These are phyloP conservation scores for Brenthis ino DNA, from an alignment of 2,888 invertebrate species.

Conservation along the genomic window DNA sequence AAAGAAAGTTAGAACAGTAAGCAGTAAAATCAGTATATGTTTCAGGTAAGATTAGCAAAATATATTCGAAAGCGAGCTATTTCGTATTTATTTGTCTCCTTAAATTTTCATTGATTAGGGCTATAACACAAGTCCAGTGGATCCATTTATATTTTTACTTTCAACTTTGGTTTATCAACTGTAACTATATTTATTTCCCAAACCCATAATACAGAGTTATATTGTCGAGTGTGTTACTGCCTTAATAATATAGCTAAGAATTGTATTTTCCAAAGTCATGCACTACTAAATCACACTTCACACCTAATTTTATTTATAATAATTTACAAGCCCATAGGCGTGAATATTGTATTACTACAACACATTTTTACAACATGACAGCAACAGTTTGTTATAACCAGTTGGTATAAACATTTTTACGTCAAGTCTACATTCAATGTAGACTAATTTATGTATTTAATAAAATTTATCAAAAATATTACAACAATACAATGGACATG, in stretches of 20 bases:
- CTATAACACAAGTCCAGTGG: too few species aligned
- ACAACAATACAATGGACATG: slow-evolving; percentile 19
- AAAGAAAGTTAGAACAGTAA: too few species aligned
- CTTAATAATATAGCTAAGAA: background rate
- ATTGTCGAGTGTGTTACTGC: background rate
- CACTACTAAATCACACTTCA: background rate
- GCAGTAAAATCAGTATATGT: too few species aligned
- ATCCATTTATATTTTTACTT: too few species aligned
- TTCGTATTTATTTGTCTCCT: too few species aligned
- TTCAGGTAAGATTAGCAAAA: too few species aligned
- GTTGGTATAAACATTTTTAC: background rate
- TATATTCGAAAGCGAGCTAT: too few species aligned
- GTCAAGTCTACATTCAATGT: slow-evolving; percentile 6
- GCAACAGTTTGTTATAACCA: background rate
- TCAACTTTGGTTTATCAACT: too few species aligned
- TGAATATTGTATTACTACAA: background rate
- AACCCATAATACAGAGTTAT: background rate
- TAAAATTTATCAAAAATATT: slow-evolving; percentile 28
- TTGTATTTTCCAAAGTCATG: background rate
- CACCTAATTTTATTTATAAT: slow-evolving; percentile 4
- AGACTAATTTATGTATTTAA: slow-evolving; percentile 5
- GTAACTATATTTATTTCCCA: too few species aligned
- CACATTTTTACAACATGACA: slow-evolving; percentile 2
- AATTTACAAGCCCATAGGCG: slow-evolving; percentile 1
- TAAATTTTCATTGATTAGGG: too few species aligned